Evolutionary conservation across 2,113 vertebrate species (phyloP).

Genomic region (Stigmatopora argus): DNA sequence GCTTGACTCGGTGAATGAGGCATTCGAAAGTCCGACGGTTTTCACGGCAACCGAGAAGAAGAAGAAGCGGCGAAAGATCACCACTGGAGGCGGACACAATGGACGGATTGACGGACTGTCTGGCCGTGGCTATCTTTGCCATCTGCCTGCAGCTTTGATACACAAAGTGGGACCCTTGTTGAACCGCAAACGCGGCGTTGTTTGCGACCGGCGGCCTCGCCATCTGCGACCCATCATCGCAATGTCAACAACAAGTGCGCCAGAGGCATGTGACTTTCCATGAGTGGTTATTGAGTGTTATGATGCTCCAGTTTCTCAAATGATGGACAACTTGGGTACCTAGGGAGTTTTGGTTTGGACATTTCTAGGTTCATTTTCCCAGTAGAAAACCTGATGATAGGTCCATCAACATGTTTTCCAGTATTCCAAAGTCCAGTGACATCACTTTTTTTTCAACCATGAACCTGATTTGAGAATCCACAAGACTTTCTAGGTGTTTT

Average conservation of each 20-base stretch:
- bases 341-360: too few relatives aligned
- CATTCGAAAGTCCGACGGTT: conserved; percentile 51
- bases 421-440: neutral
- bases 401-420: neutral
- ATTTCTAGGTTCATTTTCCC: too few relatives aligned
- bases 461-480: neutral
- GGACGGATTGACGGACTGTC: conserved; percentile 58
- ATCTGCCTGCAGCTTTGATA: conserved; percentile 66
- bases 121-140: conserved; percentile 51
- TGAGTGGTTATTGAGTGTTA: neutral
- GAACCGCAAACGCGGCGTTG: conserved; percentile 36
- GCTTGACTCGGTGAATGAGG: conserved; percentile 61
- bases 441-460: neutral
- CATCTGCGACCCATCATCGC: conserved; percentile 44
- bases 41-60: conserved; percentile 16
- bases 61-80: conserved; percentile 53
- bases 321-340: neutral
- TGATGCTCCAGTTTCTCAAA: neutral
- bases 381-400: neutral
- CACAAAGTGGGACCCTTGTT: conserved; percentile 57
- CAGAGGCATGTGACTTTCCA: neutral
- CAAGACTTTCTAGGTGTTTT: neutral
- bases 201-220: conserved; percentile 43
- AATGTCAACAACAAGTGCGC: conserved; percentile 47
- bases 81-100: conserved; percentile 51